Percentiles rank a stretch among this genome's conserved stretches.
phyloP scores from a whole-genome alignment of 2,113 vertebrate genomes.

The Elanus axillaris region DNA sequence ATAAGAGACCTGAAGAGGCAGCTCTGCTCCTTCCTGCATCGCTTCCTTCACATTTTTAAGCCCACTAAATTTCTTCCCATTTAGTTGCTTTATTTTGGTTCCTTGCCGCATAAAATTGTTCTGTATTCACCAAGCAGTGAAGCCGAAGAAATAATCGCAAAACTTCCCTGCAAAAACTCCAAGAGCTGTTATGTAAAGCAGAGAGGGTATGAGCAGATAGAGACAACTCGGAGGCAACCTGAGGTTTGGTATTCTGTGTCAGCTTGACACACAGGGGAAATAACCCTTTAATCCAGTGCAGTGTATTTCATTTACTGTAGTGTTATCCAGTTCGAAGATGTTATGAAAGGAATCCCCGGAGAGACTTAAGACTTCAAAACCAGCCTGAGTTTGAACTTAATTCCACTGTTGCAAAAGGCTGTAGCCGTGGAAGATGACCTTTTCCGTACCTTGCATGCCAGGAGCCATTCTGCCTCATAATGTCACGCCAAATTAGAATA shows the following conservation, averaged over 20 bases:
- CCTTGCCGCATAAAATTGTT: not conserved
- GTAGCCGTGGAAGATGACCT: slow-evolving; percentile 64
- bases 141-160: not conserved
- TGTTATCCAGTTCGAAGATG: slow-evolving; percentile 82
- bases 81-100: not conserved
- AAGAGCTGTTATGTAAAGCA: not conserved
- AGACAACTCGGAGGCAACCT: slow-evolving; percentile 63
- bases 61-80: not conserved
- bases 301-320: slow-evolving; percentile 90
- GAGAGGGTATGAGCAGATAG: slow-evolving; percentile 47
- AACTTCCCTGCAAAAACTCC: not conserved
- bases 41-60: not conserved
- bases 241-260: slow-evolving; percentile 70
- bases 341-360: slow-evolving; percentile 85
- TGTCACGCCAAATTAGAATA: slow-evolving; percentile 68
- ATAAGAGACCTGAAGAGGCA: not conserved
- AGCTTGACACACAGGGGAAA: slow-evolving; percentile 85
- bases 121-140: not conserved
- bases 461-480: slow-evolving; percentile 62
- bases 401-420: slow-evolving; percentile 67
- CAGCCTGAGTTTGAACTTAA: slow-evolving; percentile 74
- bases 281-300: slow-evolving; percentile 92
- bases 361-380: slow-evolving; percentile 79
- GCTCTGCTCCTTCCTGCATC: not conserved
- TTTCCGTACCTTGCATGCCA: slow-evolving; percentile 62